These are phyloP conservation scores for Dicranocentrus wangi DNA, from an alignment of 2,888 invertebrate genomes.

Conservation along the genomic window DNA sequence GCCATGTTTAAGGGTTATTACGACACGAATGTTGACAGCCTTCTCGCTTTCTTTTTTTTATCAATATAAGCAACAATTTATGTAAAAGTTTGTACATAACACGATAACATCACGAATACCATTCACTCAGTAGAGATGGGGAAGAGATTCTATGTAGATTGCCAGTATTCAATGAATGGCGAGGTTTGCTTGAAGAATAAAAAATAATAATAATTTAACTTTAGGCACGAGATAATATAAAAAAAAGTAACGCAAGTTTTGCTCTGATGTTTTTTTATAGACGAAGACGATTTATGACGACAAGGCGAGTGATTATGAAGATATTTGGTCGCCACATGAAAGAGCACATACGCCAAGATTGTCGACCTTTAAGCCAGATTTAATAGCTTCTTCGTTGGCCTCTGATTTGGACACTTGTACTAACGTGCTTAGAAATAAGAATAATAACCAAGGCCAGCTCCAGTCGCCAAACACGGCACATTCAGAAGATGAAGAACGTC, in stretches of 20 bases:
- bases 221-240: slow-evolving; percentile 15
- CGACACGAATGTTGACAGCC: slow-evolving; percentile 52
- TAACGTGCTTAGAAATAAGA: slow-evolving; percentile 61
- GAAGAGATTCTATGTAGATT: too few species aligned
- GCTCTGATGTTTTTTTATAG: slow-evolving; percentile 49
- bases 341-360: slow-evolving; percentile 70
- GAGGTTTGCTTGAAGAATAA: too few species aligned
- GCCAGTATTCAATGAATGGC: too few species aligned
- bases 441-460: slow-evolving; percentile 60
- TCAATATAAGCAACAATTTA: slow-evolving; percentile 4
- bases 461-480: slow-evolving; percentile 49
- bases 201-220: too few species aligned
- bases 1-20: slow-evolving; percentile 38
- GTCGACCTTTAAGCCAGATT: slow-evolving; percentile 72
- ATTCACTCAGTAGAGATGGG: too few species aligned
- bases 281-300: slow-evolving; percentile 78
- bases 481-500: slow-evolving; percentile 60
- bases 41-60: slow-evolving; percentile 1
- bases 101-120: too few species aligned
- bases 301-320: slow-evolving; percentile 95
- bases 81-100: too few species aligned
- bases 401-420: slow-evolving; percentile 68
- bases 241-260: too few species aligned
- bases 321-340: slow-evolving; percentile 80
- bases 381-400: slow-evolving; percentile 70